Percentiles rank a stretch among this genome's conserved stretches.
phyloP scores from a whole-genome alignment of 2,797 vertebrate species.

The Kryptolebias ocellatus region DNA sequence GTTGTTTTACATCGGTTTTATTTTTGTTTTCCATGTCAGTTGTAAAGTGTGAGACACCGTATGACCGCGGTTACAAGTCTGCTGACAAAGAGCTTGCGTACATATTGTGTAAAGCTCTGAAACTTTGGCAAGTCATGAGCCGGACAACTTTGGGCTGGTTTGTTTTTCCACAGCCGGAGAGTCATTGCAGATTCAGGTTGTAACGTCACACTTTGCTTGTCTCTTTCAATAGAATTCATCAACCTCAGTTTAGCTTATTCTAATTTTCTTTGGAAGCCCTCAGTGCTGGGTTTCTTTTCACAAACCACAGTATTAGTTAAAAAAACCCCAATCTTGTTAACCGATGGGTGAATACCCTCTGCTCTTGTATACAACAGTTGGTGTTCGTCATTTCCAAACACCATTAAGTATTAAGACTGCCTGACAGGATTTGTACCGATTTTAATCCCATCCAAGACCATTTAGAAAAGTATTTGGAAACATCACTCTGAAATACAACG shows the following conservation, averaged over 20 bases:
- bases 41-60: constrained; percentile 53
- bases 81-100: background rate
- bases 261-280: background rate
- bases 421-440: too few relatives aligned
- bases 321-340: too few relatives aligned
- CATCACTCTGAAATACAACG: background rate
- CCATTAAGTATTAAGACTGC: too few relatives aligned
- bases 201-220: background rate
- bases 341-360: too few relatives aligned
- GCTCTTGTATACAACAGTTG: too few relatives aligned
- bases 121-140: constrained; percentile 3
- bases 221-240: background rate
- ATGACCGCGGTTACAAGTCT: constrained; percentile 40
- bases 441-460: too few relatives aligned
- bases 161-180: background rate
- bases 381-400: too few relatives aligned
- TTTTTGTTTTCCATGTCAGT: constrained; percentile 46
- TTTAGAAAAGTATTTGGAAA: too few relatives aligned
- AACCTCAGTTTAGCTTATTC: background rate
- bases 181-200: background rate
- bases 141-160: background rate
- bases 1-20: constrained; percentile 49
- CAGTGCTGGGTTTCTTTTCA: background rate
- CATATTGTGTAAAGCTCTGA: constrained; percentile 8
- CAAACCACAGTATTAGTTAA: background rate